Evolutionary conservation across 2,888 invertebrate species (phyloP).

Genomic region (Apoda limacodes): DNA sequence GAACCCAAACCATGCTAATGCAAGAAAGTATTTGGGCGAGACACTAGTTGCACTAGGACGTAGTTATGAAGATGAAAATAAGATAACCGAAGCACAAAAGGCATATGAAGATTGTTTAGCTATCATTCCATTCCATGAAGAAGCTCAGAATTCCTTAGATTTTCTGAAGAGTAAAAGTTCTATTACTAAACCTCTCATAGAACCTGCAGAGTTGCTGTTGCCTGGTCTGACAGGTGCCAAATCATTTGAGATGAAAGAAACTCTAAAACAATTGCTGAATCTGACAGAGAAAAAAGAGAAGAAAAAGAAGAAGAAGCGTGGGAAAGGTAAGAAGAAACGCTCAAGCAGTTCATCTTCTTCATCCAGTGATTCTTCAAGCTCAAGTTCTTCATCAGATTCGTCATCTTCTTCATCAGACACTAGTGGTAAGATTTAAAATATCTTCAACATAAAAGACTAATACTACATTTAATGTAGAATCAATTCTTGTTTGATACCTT

Average conservation of each 20-base stretch:
- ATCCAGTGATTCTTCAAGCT: slow-evolving; percentile 76
- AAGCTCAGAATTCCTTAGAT: slow-evolving; percentile 86
- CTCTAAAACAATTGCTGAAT: slow-evolving; percentile 73
- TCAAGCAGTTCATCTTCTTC: slow-evolving; percentile 76
- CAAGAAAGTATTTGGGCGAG: slow-evolving; percentile 93
- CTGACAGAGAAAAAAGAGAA: slow-evolving; percentile 73
- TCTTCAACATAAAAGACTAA: slow-evolving; percentile 14
- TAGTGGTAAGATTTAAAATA: slow-evolving; percentile 43
- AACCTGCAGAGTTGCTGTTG: slow-evolving; percentile 71
- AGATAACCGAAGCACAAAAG: slow-evolving; percentile 85
- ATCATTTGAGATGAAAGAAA: slow-evolving; percentile 74
- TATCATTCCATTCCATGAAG: slow-evolving; percentile 88
- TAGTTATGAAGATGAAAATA: slow-evolving; percentile 89
- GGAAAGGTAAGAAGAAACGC: slow-evolving; percentile 74
- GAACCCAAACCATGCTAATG: slow-evolving; percentile 92
- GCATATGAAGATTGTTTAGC: slow-evolving; percentile 87
- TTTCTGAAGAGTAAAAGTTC: slow-evolving; percentile 79
- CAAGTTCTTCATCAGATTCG: slow-evolving; percentile 69
- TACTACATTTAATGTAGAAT: no score
- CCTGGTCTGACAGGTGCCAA: slow-evolving; percentile 70
- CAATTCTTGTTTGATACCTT: no score
- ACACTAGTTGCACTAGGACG: slow-evolving; percentile 90
- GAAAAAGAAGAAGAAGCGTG: slow-evolving; percentile 75
- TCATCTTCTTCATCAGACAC: slow-evolving; percentile 71
- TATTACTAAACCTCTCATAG: slow-evolving; percentile 70